phyloP scores from a whole-genome alignment of 2,113 vertebrate species.

The Triplophysa dalaica region DNA sequence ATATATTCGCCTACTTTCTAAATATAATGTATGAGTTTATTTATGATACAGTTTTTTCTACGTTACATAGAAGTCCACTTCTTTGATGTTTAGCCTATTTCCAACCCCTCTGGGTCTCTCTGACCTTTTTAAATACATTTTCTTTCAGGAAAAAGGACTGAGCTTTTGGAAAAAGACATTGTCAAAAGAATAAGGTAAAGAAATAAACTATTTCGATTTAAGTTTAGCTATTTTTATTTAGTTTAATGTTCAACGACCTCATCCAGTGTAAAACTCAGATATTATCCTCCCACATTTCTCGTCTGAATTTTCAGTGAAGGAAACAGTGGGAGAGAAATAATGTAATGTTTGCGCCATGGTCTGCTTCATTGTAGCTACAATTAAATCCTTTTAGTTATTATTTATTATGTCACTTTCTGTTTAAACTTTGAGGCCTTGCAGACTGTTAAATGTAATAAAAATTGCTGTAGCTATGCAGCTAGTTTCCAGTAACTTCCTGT shows the following conservation, averaged over 20 bases:
- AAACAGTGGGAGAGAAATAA: slow-evolving; percentile 52
- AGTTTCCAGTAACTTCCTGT: too few species aligned
- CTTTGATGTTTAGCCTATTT: too few species aligned
- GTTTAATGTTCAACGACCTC: slow-evolving; percentile 41
- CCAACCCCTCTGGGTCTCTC: too few species aligned
- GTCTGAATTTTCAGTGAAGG: slow-evolving; percentile 27
- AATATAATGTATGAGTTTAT: too few species aligned
- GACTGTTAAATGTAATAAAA: slow-evolving; percentile 6
- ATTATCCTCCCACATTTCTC: slow-evolving; percentile 36
- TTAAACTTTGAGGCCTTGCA: slow-evolving; percentile 43
- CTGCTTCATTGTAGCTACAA: slow-evolving; percentile 51
- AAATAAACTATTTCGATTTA: slow-evolving; percentile 39
- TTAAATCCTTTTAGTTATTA: slow-evolving; percentile 60
- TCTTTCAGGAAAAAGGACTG: slow-evolving; percentile 55
- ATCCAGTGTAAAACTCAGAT: slow-evolving; percentile 29
- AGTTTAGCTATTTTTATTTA: neutral
- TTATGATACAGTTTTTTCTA: too few species aligned
- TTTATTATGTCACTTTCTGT: slow-evolving; percentile 59
- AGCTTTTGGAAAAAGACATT: slow-evolving; percentile 67
- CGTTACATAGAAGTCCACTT: too few species aligned
- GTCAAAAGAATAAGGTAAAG: slow-evolving; percentile 67
- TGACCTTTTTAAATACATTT: neutral
- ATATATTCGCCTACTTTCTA: too few species aligned
- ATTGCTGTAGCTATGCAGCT: too few species aligned
- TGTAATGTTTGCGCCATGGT: slow-evolving; percentile 57